Evolutionary conservation across 2,888 invertebrate genomes (phyloP), one percentile per base, ranked within the genome.

Genomic region (Cerastoderma edule): DNA sequence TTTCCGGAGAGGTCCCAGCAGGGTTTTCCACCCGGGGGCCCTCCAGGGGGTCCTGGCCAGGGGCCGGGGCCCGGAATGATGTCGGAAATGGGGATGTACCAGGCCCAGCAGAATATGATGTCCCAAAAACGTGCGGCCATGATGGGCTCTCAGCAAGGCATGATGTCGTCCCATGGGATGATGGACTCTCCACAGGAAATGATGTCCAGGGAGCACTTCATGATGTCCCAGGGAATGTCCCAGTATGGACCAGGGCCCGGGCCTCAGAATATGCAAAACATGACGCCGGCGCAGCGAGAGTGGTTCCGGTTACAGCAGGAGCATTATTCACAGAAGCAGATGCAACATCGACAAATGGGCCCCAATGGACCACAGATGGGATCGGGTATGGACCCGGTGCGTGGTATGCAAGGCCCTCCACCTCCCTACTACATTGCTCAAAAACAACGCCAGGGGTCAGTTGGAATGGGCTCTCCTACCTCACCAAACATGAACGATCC

Each of bases 241-340:
- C 85, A 84, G 67, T 85, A 83, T 78, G 87, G 87, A 8, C 87
- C 86, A 33, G 86, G 87, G 32, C 83, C 85, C 27, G 85, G 85
- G 65, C 89, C 89, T 24, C 88, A 88, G 50, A 90, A 89, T 83
- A 89, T 89, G 88, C 89, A 89, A 65, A 88, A 88, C 73, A 83
- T 90, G 86, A 85, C 85, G 5, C 88, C 94, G 83, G 95, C 95
- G 5, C 96, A 96, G 93, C 95, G 96, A 92, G 97, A 98, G 91
- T 98, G 98, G 98, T 96, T 96, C 88, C 97, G 97, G 92, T 93
- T 97, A 85, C 97, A 97, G 89, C 96, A 96, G 90, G 96, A 97
- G 92, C 97, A 85, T 78, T 89, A 88, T 67, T 78, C 83, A 27
- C 89, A 90, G 60, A 90, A 91, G 75, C 88, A 88, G 76, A 87